A percentile compares a stretch with the other conserved stretches of the same genome.
These are phyloP conservation scores for Tetranychus truncatus DNA, from an alignment of 2,888 invertebrate species.

Conservation along the genomic window DNA sequence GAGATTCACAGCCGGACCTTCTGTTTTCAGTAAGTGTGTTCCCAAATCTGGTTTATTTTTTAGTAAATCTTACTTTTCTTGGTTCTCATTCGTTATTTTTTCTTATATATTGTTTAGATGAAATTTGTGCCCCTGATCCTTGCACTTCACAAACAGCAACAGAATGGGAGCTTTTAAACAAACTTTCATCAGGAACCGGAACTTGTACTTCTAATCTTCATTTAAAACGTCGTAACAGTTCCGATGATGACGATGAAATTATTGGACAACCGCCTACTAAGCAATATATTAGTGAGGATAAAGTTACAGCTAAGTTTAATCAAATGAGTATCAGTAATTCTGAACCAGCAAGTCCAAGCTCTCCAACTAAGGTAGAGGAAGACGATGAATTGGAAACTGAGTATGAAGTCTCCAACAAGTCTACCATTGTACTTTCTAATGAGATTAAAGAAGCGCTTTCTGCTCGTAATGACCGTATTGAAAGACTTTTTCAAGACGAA, in stretches of 20 bases:
- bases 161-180: slow-evolving; percentile 24
- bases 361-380: slow-evolving; percentile 11
- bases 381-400: slow-evolving; percentile 11
- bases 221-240: slow-evolving; percentile 15
- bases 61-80: background rate
- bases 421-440: slow-evolving; percentile 7
- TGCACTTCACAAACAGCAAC: slow-evolving; percentile 27
- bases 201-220: slow-evolving; percentile 10
- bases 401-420: background rate
- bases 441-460: slow-evolving; percentile 15
- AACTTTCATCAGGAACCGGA: slow-evolving; percentile 10
- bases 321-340: slow-evolving; percentile 13
- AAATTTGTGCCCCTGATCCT: slow-evolving; percentile 23
- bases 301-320: slow-evolving; percentile 24
- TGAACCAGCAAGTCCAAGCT: background rate
- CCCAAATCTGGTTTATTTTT: background rate
- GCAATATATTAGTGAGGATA: slow-evolving; percentile 26
- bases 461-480: background rate
- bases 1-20: slow-evolving; percentile 11
- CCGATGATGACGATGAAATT: slow-evolving; percentile 13
- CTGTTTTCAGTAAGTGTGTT: background rate
- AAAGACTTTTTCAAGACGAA: slow-evolving; percentile 17
- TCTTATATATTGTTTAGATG: background rate
- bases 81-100: background rate
- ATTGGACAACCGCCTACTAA: slow-evolving; percentile 21